Conservation (phyloP, 1,140 invertebrate species). For the Homarus americanus region DNA sequence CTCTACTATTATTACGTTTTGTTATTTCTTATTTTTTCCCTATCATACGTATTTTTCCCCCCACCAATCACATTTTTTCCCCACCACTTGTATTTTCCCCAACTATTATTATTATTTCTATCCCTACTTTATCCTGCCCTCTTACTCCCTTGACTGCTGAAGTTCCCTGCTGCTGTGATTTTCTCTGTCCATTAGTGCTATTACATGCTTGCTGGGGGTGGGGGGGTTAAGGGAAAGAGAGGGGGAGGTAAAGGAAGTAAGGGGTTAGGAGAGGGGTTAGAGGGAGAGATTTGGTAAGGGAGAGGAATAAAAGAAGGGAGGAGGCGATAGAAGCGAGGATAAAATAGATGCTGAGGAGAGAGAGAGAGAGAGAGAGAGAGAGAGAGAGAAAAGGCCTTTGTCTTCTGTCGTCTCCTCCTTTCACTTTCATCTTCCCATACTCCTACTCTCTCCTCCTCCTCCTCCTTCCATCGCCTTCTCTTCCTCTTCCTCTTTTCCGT, state of each 20-base stretch:
- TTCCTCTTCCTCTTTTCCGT: neutral
- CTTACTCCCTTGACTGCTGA: neutral
- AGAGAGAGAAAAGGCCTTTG: neutral
- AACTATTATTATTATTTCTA: neutral
- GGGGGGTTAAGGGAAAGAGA: neutral
- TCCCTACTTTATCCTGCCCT: neutral
- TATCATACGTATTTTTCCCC: neutral
- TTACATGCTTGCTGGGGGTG: neutral
- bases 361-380: neutral
- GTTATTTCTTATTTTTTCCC: neutral
- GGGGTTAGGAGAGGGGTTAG: neutral
- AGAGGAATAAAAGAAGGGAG: neutral
- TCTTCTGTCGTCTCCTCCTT: neutral
- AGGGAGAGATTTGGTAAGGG: neutral
- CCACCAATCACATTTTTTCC: neutral
- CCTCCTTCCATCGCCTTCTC: neutral
- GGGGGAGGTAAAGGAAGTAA: neutral
- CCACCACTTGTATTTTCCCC: neutral
- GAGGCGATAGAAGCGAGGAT: neutral
- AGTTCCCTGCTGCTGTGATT: neutral
- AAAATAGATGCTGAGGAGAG: neutral
- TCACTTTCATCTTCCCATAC: neutral
- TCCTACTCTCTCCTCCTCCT: neutral
- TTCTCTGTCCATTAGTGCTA: slow-evolving; percentile 1
- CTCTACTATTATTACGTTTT: neutral